Evolutionary conservation across 1,140 invertebrate genomes (phyloP).

Genomic region (Drosophila suzukii): DNA sequence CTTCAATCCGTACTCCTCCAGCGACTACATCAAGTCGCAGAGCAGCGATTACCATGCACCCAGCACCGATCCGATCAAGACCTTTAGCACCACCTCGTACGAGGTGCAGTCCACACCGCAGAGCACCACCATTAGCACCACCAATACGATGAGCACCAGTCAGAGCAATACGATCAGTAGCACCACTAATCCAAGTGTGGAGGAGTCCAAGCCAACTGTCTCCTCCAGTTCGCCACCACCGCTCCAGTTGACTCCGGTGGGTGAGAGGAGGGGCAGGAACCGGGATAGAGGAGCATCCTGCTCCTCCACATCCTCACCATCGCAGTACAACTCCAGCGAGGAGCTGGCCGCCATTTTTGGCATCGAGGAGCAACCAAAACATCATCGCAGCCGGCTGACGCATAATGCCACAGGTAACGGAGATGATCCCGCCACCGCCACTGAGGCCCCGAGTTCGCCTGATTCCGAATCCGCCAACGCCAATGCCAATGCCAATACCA

Average conservation of each 20-base stretch:
- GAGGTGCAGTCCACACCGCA: constrained; percentile 75
- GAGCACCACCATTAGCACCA: constrained; percentile 58
- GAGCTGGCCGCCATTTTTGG: constrained; percentile 87
- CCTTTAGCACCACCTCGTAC: constrained; percentile 83
- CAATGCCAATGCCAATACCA: constrained; percentile 4
- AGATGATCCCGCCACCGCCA: constrained; percentile 29
- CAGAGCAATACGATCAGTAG: constrained; percentile 46
- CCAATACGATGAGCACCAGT: constrained; percentile 49
- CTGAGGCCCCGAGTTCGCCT: constrained; percentile 21
- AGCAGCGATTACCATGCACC: constrained; percentile 82
- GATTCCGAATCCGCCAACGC: constrained; percentile 16
- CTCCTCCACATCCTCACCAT: constrained; percentile 72
- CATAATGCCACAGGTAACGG: constrained; percentile 70
- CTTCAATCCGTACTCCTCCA: constrained; percentile 83
- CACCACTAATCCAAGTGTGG: constrained; percentile 43
- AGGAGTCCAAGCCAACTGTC: constrained; percentile 41
- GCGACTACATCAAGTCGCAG: constrained; percentile 83
- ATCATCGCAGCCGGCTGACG: constrained; percentile 17
- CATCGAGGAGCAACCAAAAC: constrained; percentile 70
- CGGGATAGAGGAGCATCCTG: constrained; percentile 21
- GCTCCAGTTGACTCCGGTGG: constrained; percentile 67
- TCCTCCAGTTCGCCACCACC: constrained; percentile 59
- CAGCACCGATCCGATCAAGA: constrained; percentile 84
- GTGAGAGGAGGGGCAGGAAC: constrained; percentile 25
- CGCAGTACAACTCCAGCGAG: constrained; percentile 87